phyloP scores from a whole-genome alignment of 2,888 invertebrate genomes.

The Nemotelus nigrinus region DNA sequence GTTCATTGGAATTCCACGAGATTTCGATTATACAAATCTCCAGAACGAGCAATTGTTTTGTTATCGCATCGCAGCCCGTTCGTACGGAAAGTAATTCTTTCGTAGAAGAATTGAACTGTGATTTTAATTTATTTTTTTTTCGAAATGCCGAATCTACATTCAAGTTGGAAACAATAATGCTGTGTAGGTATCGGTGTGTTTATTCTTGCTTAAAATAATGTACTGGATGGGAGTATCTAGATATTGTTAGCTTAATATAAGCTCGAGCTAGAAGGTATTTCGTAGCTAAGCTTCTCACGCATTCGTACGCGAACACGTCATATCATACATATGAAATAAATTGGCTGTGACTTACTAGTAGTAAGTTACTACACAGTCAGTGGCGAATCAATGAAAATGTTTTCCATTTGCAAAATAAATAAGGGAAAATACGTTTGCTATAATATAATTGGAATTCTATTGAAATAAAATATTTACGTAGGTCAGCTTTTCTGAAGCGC shows the following conservation, averaged over 20 bases:
- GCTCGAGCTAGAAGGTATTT: no score
- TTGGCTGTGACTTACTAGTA: neutral
- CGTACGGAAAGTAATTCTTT: no score
- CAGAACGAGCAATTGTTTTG: neutral
- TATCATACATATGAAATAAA: neutral
- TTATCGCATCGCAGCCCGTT: neutral
- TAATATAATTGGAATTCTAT: neutral
- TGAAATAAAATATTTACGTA: neutral
- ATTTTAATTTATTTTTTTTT: no score
- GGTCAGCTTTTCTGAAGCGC: no score
- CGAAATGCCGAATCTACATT: neutral
- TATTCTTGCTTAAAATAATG: no score
- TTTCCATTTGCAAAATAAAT: neutral
- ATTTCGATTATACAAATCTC: slow-evolving; percentile 16
- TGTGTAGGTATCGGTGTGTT: no score
- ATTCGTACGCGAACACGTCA: slow-evolving; percentile 35
- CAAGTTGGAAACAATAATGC: no score
- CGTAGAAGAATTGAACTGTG: no score
- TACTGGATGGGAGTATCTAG: no score
- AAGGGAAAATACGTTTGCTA: no score
- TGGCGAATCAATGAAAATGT: slow-evolving; percentile 16
- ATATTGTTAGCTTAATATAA: no score
- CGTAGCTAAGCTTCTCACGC: slow-evolving; percentile 12
- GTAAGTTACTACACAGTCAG: neutral
- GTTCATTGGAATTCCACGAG: slow-evolving; percentile 22